These are phyloP conservation scores for Spatulosminthurus flaviceps DNA, from an alignment of 2,888 invertebrate genomes.

Conservation along the genomic window DNA sequence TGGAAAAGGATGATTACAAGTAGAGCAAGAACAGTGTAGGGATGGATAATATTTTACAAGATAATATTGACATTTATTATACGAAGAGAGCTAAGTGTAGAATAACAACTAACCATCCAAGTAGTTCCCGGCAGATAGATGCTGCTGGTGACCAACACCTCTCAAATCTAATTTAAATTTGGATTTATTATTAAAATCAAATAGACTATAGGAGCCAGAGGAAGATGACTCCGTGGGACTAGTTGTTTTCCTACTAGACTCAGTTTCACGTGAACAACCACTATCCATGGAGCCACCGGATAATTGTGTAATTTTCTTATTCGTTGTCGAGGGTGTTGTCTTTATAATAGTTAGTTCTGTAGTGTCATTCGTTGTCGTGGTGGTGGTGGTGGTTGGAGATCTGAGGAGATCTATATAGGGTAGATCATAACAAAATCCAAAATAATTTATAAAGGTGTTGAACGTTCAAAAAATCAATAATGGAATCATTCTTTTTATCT, in stretches of 20 bases:
- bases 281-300: slow-evolving; percentile 49
- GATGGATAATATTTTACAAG: neutral
- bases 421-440: neutral
- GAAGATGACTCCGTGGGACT: slow-evolving; percentile 56
- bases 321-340: slow-evolving; percentile 21
- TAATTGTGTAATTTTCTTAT: slow-evolving; percentile 39
- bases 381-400: slow-evolving; percentile 38
- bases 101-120: slow-evolving; percentile 7
- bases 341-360: slow-evolving; percentile 21
- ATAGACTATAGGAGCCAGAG: slow-evolving; percentile 60
- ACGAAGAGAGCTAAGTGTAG: neutral
- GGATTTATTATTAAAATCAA: slow-evolving; percentile 48
- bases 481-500: neutral
- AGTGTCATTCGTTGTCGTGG: slow-evolving; percentile 31
- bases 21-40: too few relatives aligned
- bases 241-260: slow-evolving; percentile 45
- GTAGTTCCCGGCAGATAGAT: slow-evolving; percentile 16
- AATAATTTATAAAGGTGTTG: neutral
- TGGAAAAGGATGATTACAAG: too few relatives aligned
- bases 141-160: slow-evolving; percentile 26
- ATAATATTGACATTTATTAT: neutral
- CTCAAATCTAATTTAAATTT: slow-evolving; percentile 48
- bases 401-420: slow-evolving; percentile 43
- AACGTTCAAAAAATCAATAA: neutral
- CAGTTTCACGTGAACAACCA: slow-evolving; percentile 47